phyloP scores from a whole-genome alignment of 2,797 vertebrate genomes.

The Artibeus jamaicensis region DNA sequence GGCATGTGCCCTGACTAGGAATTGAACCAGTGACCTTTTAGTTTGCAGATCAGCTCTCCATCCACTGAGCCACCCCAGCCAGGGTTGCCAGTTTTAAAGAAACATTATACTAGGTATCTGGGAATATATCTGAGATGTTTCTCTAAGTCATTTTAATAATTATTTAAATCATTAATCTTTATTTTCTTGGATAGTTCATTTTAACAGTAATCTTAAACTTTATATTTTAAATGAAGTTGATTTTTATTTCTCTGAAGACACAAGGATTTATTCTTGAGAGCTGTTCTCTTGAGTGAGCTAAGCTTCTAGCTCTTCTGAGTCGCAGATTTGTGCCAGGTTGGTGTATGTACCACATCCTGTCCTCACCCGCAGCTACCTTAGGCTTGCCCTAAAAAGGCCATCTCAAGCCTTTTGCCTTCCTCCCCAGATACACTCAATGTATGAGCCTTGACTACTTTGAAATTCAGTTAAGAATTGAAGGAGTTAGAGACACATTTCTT shows the following conservation, averaged over 20 bases:
- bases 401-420: neutral
- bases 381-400: neutral
- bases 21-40: no score
- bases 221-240: conserved; percentile 4
- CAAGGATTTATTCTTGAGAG: conserved; percentile 5
- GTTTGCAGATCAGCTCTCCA: no score
- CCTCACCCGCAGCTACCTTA: neutral
- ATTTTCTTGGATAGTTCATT: conserved; percentile 11
- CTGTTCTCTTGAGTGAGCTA: neutral
- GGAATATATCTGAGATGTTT: neutral
- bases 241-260: conserved; percentile 22
- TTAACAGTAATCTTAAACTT: neutral
- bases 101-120: neutral
- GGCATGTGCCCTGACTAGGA: no score
- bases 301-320: neutral
- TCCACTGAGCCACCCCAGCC: no score
- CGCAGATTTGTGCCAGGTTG: neutral
- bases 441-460: neutral
- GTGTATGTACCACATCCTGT: neutral
- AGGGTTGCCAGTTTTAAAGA: neutral
- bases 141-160: neutral
- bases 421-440: neutral
- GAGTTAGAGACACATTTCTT: neutral
- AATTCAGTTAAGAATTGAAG: conserved; percentile 19
- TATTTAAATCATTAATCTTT: neutral